Conservation (phyloP, 2,888 invertebrate species). For the Dioctria rufipes region DNA sequence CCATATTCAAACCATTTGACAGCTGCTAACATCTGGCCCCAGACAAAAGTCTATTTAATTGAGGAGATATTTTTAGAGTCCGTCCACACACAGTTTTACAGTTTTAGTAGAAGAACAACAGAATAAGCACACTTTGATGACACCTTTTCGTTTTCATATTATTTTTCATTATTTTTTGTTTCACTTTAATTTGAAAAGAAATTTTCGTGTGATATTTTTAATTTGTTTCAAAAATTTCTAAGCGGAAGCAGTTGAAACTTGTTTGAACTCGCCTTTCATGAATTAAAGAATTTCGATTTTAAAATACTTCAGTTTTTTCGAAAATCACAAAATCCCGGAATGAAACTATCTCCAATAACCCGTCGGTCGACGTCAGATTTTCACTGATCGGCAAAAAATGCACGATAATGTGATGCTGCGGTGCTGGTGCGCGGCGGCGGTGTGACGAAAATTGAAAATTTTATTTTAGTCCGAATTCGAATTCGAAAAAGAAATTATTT, state of each 20-base stretch:
- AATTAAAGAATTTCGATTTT: not conserved
- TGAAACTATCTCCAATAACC: not conserved
- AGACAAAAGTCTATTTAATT: not conserved
- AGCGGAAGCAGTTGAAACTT: too few species aligned
- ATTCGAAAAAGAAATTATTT: constrained; percentile 26
- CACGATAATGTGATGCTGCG: not conserved
- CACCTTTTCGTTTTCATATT: not conserved
- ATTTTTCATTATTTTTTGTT: not conserved
- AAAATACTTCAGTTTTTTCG: constrained; percentile 3
- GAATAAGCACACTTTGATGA: not conserved
- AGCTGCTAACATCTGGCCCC: constrained; percentile 1
- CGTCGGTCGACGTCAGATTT: not conserved
- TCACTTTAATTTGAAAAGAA: not conserved
- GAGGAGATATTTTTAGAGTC: not conserved
- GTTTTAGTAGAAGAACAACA: not conserved
- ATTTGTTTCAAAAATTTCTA: not conserved
- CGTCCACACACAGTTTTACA: not conserved
- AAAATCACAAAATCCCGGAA: not conserved
- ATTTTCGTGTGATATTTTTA: not conserved
- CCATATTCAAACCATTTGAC: not conserved
- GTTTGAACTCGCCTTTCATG: not conserved
- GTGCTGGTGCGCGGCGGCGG: too few species aligned
- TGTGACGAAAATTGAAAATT: constrained; percentile 11
- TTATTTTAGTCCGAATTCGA: constrained; percentile 27
- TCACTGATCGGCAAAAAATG: not conserved